These are phyloP conservation scores for Tanaodytes sp. DNA, from an alignment of 2,888 invertebrate genomes.

Conservation along the genomic window DNA sequence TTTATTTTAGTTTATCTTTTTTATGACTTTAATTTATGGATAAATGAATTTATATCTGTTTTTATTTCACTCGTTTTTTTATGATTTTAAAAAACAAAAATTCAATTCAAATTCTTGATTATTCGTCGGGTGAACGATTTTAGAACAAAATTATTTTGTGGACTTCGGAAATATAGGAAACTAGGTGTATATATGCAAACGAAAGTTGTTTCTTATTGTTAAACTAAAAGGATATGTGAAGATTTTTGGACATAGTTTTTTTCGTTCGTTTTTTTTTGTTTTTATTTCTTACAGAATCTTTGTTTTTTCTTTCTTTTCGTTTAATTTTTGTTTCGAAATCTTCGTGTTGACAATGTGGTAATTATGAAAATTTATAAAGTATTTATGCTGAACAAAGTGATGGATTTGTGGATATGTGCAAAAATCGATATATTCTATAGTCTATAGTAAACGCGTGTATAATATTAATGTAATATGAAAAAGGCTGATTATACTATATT, in stretches of 20 bases:
- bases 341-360: not conserved
- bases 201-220: conserved; percentile 19
- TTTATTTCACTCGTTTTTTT: not conserved
- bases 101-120: too few species aligned
- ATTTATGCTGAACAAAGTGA: conserved; percentile 2
- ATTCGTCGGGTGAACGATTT: conserved; percentile 14
- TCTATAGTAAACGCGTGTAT: conserved; percentile 23
- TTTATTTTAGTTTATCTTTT: not conserved
- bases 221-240: not conserved
- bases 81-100: too few species aligned
- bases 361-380: conserved; percentile 8
- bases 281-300: too few species aligned
- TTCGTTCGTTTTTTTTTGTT: not conserved
- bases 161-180: conserved; percentile 24
- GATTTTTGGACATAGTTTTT: too few species aligned
- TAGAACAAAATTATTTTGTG: conserved; percentile 20
- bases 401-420: conserved; percentile 39
- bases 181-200: conserved; percentile 17
- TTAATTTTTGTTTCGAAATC: conserved; percentile 11
- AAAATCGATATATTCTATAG: conserved; percentile 33
- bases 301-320: too few species aligned
- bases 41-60: too few species aligned
- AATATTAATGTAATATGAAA: conserved; percentile 25
- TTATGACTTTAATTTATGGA: too few species aligned
- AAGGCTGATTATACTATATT: conserved; percentile 46